Conservation (phyloP, 2,113 vertebrate genomes). For the Lanius ludovicianus region DNA sequence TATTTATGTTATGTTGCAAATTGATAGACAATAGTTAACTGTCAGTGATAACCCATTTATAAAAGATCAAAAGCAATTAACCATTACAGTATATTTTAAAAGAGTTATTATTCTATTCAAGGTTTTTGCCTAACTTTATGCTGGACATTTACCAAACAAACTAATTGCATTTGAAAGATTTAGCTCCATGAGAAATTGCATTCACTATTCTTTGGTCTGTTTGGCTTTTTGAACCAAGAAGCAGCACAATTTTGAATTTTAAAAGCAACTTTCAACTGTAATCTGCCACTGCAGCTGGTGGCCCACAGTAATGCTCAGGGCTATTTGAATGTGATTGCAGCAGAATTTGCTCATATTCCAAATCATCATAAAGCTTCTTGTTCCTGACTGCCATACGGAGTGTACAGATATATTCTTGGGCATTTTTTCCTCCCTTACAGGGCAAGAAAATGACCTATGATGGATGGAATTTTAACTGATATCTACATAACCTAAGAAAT, state of each 20-base stretch:
- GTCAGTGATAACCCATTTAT: not conserved
- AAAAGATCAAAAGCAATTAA: not conserved
- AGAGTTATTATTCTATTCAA: not conserved
- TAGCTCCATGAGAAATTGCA: not conserved
- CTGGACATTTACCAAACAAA: not conserved
- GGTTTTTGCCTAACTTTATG: not conserved
- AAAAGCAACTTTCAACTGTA: not conserved
- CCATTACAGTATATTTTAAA: not conserved
- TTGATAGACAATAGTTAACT: not conserved
- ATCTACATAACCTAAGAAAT: not conserved
- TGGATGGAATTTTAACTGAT: not conserved
- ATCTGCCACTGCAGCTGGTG: not conserved
- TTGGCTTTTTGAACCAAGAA: not conserved
- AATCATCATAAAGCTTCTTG: not conserved
- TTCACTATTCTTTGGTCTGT: not conserved
- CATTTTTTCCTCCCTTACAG: accelerated
- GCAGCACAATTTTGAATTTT: not conserved
- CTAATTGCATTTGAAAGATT: not conserved
- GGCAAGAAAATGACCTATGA: not conserved
- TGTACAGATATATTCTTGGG: not conserved
- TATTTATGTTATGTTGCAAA: not conserved
- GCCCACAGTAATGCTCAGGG: not conserved
- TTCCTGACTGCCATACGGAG: not conserved
- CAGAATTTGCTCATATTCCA: not conserved
- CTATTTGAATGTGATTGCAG: not conserved